These are phyloP conservation scores for Leucoraja ocellata DNA, from an alignment of 2,797 vertebrate species.

Conservation along the genomic window DNA sequence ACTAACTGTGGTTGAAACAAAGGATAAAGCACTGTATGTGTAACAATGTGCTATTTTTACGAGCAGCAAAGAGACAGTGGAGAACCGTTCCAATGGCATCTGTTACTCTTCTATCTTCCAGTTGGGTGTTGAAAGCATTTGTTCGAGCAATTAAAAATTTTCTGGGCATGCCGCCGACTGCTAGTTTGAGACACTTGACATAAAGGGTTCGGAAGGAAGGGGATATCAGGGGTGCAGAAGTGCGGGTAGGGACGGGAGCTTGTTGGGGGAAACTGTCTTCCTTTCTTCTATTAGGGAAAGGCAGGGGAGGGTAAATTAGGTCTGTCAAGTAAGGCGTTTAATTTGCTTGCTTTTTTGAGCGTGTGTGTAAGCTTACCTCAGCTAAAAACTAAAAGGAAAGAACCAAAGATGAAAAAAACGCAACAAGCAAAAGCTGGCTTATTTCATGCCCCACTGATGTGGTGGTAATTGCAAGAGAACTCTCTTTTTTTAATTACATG, in stretches of 20 bases:
- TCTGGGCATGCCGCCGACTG: slow-evolving; percentile 65
- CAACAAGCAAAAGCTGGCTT: slow-evolving; percentile 76
- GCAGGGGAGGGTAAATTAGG: neutral
- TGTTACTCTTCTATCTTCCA: slow-evolving; percentile 70
- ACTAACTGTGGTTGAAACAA: slow-evolving; percentile 80
- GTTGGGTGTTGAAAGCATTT: slow-evolving; percentile 64
- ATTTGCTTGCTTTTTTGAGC: neutral
- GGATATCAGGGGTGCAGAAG: neutral
- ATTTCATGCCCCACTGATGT: slow-evolving; percentile 88
- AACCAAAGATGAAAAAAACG: slow-evolving; percentile 50
- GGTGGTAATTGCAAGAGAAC: slow-evolving; percentile 93
- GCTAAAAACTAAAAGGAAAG: slow-evolving; percentile 65
- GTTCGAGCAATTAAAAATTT: slow-evolving; percentile 72
- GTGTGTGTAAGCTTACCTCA: slow-evolving; percentile 65
- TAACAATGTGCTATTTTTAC: slow-evolving; percentile 71
- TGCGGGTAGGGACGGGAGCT: neutral
- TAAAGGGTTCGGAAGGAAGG: neutral
- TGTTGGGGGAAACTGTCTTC: neutral
- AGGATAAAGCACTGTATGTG: slow-evolving; percentile 62
- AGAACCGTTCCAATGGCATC: slow-evolving; percentile 64
- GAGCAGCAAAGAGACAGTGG: slow-evolving; percentile 56
- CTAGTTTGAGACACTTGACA: slow-evolving; percentile 34
- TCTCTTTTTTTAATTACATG: slow-evolving; percentile 77
- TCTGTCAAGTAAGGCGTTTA: neutral
- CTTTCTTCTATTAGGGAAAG: neutral